Evolutionary conservation across 30 jellyfish, hydroid and myxozoan species (phyloP), one percentile per base, ranked within the genome.

Genomic region (Phacellophora camtschatica): DNA sequence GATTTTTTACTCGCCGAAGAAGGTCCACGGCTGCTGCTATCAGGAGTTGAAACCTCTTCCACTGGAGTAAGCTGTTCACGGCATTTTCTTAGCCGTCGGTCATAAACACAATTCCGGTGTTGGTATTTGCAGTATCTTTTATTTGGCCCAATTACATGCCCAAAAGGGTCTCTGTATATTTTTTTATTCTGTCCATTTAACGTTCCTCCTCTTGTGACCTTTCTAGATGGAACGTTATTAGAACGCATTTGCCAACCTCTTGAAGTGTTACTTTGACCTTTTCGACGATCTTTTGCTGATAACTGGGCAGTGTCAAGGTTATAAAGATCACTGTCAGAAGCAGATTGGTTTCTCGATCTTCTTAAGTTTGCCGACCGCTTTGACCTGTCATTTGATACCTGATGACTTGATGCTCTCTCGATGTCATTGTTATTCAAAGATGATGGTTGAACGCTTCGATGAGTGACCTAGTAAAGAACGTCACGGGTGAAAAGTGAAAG

Each of bases 41-140:
- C 96, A 18, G 96, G 90, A 34, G 96, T 74, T 8, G 88, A 63
- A 8, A 75, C 81, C 31, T 85, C 96, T 16, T 90, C 70, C 25
- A 85, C 96, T 37, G 96, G 96, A 9, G 89, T 85, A 30, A 85
- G 86, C 77, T 74, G 83, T 63, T 63, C 86, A 15, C 90, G 66
- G 46, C 84, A 63, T 32, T 72, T 84, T n/a, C 88, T 55, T 25
- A 72, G 33, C 49, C 84, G 85, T 36, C 51, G 68, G 28, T 80
- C 91, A 31, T 80, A 80, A 35, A 66, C 77, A 50, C 91, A 65
- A 31, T 48, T 45, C 20, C 76, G 66, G 49, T 84, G 88, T 18
- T 61, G 85, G 54, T 63, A 84, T 61, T 48, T 71, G 69, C 88
- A 49, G 25, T 67, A 45, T 32, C 95, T 23, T 12, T 25, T 22